phyloP scores from a whole-genome alignment of 2,888 invertebrate species.

The Pristionchus maxplancki region DNA sequence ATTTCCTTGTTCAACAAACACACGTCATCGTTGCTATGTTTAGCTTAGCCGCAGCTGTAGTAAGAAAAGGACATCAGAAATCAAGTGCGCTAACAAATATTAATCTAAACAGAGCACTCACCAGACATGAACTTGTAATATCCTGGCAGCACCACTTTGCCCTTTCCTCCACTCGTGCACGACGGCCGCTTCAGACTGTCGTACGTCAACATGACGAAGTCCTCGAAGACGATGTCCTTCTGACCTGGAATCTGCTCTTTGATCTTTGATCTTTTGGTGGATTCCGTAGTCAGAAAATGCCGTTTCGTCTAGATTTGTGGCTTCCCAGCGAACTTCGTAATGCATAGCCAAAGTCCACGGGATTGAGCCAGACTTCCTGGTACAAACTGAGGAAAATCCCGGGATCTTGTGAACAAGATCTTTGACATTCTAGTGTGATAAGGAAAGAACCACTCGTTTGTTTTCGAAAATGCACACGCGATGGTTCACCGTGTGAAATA shows the following conservation, averaged over 20 bases:
- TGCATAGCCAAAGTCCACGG: background rate
- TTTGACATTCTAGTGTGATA: background rate
- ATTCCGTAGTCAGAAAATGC: background rate
- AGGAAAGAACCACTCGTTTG: background rate
- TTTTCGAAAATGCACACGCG: background rate
- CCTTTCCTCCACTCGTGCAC: constrained; percentile 25
- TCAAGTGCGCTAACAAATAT: too few relatives aligned
- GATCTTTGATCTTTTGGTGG: constrained; percentile 9
- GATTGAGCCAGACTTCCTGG: background rate
- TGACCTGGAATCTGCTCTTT: constrained; percentile 1
- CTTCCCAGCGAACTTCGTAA: background rate
- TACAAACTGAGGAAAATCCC: background rate
- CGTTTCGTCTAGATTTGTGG: background rate
- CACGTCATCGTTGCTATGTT: too few relatives aligned
- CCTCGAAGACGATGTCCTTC: constrained; percentile 50
- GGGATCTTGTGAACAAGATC: background rate
- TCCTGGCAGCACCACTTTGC: constrained; percentile 37
- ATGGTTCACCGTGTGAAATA: background rate
- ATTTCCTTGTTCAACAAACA: background rate
- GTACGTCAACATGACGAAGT: constrained; percentile 49
- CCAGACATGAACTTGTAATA: background rate
- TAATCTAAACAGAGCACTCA: too few relatives aligned
- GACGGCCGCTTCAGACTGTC: constrained; percentile 36
- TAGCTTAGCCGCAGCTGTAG: too few relatives aligned
- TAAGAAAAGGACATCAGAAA: too few relatives aligned